Evolutionary conservation across 2,797 vertebrate genomes (phyloP).

Genomic region (Aphelocoma californica): DNA sequence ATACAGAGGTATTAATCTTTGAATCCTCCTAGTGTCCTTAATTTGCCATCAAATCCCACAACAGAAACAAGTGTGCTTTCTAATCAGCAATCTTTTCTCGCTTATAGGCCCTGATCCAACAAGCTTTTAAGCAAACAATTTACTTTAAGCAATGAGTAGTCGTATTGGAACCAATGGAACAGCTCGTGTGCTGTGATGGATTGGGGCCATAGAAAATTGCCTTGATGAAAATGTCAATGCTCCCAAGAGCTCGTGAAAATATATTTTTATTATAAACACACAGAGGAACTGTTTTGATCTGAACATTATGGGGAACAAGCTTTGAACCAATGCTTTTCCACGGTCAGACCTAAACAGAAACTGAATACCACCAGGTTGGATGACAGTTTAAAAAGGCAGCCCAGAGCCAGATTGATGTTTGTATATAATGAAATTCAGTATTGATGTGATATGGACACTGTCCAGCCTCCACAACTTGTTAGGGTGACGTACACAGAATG

Average conservation of each 20-base stretch:
- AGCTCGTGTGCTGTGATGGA: constrained; percentile 58
- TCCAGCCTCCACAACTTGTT: constrained; percentile 52
- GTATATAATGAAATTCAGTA: constrained; percentile 71
- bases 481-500: constrained; percentile 12
- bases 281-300: constrained; percentile 70
- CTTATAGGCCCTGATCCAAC: constrained; percentile 51
- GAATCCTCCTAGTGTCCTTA: constrained; percentile 51
- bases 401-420: constrained; percentile 70
- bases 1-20: constrained; percentile 43
- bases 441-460: constrained; percentile 65
- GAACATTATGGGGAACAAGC: constrained; percentile 69
- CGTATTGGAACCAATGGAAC: constrained; percentile 50
- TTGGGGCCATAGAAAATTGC: constrained; percentile 67
- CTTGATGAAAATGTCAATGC: constrained; percentile 67
- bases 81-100: constrained; percentile 61
- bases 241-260: constrained; percentile 70
- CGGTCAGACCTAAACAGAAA: constrained; percentile 69
- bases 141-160: constrained; percentile 56
- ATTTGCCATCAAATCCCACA: constrained; percentile 61
- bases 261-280: constrained; percentile 74
- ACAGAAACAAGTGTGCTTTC: constrained; percentile 50
- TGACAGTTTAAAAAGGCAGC: constrained; percentile 68
- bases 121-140: constrained; percentile 68
- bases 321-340: constrained; percentile 71
- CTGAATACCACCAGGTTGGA: constrained; percentile 63